A percentile compares a stretch with the other conserved stretches of the same genome.
phyloP scores from a whole-genome alignment of 2,888 invertebrate species.

The Lutraria lutraria region DNA sequence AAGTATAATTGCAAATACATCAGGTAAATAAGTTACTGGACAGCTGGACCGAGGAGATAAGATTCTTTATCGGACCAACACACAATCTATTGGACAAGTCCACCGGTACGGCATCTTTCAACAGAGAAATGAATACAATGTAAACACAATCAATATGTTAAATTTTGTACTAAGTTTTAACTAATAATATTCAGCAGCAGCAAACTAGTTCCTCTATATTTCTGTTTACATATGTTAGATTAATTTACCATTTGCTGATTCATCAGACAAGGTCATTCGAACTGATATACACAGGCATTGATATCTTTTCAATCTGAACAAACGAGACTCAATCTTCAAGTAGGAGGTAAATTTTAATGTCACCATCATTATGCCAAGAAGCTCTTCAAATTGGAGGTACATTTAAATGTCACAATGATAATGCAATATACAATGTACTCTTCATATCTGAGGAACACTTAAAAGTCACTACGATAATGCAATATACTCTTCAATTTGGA shows the following conservation, averaged over 20 bases:
- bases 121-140: not conserved
- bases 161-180: not conserved
- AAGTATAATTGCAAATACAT: no score
- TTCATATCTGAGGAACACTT: not conserved
- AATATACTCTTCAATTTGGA: slow-evolving; percentile 12
- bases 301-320: not conserved
- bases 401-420: slow-evolving; percentile 14
- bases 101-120: no score
- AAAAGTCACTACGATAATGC: slow-evolving; percentile 6
- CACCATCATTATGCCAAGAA: not conserved
- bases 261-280: not conserved
- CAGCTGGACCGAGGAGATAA: no score
- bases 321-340: not conserved
- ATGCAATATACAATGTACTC: slow-evolving; percentile 16
- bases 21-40: no score
- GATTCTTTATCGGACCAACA: no score
- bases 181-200: not conserved
- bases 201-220: not conserved
- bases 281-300: not conserved
- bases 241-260: not conserved
- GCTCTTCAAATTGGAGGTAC: slow-evolving; percentile 18
- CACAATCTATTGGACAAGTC: no score
- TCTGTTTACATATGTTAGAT: not conserved
- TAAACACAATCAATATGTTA: not conserved
- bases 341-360: not conserved